These are phyloP conservation scores for Sebastes alutus DNA, from an alignment of 2,797 vertebrate species.

Conservation along the genomic window DNA sequence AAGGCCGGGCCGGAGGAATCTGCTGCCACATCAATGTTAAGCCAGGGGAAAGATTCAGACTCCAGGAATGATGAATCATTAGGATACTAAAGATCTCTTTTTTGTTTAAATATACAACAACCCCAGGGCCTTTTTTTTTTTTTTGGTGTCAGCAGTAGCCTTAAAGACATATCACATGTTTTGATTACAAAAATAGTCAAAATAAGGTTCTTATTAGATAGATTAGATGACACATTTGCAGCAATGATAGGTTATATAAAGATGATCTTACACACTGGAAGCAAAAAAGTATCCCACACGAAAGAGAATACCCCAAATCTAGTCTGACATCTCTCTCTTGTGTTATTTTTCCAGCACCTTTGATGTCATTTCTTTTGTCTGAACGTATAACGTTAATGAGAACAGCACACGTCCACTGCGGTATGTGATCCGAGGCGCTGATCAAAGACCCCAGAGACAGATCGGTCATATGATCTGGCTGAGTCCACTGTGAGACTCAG, in stretches of 20 bases:
- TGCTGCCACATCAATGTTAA: constrained; percentile 47
- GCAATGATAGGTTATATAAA: not conserved
- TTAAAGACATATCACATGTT: not conserved
- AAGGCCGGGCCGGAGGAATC: constrained; percentile 60
- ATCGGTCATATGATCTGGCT: constrained; percentile 46
- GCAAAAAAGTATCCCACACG: not conserved
- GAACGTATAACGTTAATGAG: constrained; percentile 23
- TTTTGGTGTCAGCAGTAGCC: not conserved
- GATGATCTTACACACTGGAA: not conserved
- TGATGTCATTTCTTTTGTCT: constrained; percentile 36
- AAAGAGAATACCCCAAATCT: not conserved
- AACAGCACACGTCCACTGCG: constrained; percentile 24
- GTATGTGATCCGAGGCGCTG: constrained; percentile 24
- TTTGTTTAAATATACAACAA: constrained; percentile 2
- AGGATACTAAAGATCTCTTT: constrained; percentile 13
- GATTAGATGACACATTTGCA: not conserved
- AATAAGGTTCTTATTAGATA: not conserved
- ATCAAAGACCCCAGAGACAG: constrained; percentile 57
- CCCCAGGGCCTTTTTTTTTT: not conserved
- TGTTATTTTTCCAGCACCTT: constrained; percentile 17
- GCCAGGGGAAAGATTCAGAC: constrained; percentile 13
- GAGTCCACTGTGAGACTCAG: constrained; percentile 1
- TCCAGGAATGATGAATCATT: constrained; percentile 14
- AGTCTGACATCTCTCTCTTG: constrained; percentile 1
- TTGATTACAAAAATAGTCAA: not conserved